Base-by-base conservation (phyloP, 1,140 invertebrate species). In the Cotesia vestalis region DNA sequence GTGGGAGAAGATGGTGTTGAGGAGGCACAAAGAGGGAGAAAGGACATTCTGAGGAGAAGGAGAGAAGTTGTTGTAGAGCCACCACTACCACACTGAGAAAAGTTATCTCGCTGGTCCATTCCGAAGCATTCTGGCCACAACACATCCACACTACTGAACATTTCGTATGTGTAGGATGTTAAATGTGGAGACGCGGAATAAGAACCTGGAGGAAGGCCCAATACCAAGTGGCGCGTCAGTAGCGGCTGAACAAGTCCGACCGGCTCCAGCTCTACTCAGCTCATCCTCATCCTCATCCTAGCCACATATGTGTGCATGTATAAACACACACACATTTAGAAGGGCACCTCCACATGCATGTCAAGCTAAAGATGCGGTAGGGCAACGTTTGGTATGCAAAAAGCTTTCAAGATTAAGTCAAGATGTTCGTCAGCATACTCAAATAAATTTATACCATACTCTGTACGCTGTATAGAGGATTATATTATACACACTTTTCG, bases 371-470 rank as follows among this genome's bases (percentile, higher is more conserved):
- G n/a, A 52, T 38, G 20, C 40, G 61, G 69, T 62, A 64, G 66
- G 67, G 73, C 72, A 70, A 77, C 27, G 69, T 73, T 69, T 72
- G 78, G 78, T 80, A 81, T 81, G 79, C 77, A 81, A 75, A 81
- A 81, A 81, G 75, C 78, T 73, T 69, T 75, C 77, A 74, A 80
- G 78, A 79, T 80, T 80, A 67, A 80, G 77, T 78, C 78, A 77
- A 78, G 72, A 78, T 73, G 63, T 66, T 57, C 70, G 52, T 73
- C 66, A 20, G 55, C 35, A 64, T 34, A 62, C 36, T 38, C 17
- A n/a, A 36, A 35, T 36, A 38, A 36, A 36, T 12, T 64, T 64
- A 35, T 64, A 64, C 27, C 35, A 66, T 66, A 17, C 38, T 46
- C 14, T 66, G 27, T n/a, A 20, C 27, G 9, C 60, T 17, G 1